Percentiles rank a stretch among this genome's conserved stretches.
Conservation (phyloP, 2,888 invertebrate species). For the Temnothorax unifasciatus region DNA sequence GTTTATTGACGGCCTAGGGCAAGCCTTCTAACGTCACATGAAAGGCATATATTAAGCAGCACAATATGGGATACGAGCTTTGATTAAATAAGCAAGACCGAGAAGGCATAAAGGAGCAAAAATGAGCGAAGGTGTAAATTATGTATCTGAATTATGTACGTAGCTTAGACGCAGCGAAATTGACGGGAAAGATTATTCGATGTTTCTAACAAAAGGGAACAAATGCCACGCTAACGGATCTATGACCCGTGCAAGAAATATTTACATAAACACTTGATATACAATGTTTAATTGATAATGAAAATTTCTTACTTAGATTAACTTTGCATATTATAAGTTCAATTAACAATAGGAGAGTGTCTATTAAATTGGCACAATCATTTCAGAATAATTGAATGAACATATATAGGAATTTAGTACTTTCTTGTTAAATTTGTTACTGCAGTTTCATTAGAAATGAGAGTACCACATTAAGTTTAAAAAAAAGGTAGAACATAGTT, state of each 20-base stretch:
- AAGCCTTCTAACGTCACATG: conserved; percentile 36
- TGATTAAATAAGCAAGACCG: conserved; percentile 34
- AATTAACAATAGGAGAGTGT: not conserved
- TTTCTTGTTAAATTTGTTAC: not conserved
- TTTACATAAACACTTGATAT: not conserved
- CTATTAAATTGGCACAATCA: not conserved
- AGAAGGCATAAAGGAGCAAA: conserved; percentile 3
- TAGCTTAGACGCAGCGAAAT: conserved; percentile 13
- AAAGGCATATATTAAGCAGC: conserved; percentile 43
- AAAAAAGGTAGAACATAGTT: not conserved
- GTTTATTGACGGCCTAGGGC: conserved; percentile 47
- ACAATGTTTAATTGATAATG: not conserved
- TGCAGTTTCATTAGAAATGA: not conserved
- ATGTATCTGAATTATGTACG: conserved; percentile 11
- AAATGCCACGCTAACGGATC: conserved; percentile 6
- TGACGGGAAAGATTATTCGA: conserved; percentile 25
- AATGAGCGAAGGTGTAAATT: conserved; percentile 36
- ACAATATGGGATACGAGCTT: conserved; percentile 38
- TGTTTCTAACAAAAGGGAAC: conserved; percentile 21
- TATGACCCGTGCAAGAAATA: conserved; percentile 1
- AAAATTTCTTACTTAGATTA: not conserved
- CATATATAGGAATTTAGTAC: not conserved
- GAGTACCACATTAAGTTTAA: not conserved
- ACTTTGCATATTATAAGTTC: not conserved
- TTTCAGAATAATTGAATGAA: not conserved